Base-by-base conservation (phyloP, 2,888 invertebrate species). In the Julus scanicus region DNA sequence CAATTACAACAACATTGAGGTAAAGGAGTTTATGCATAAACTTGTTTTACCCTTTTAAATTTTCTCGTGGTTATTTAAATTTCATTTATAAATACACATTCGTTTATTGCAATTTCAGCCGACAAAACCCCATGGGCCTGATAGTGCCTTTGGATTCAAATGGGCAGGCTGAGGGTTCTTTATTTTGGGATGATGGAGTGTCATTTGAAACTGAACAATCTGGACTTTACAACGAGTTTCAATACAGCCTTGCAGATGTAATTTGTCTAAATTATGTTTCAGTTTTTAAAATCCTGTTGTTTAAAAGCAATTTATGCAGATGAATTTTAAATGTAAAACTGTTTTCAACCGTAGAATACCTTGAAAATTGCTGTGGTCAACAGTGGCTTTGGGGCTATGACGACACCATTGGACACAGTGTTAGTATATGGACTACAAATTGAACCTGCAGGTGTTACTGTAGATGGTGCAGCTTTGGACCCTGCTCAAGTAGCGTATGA, bases 151-250 rank as follows among this genome's bases (percentile, higher is more conserved):
- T 91, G 20, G 90, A 90, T 88, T 90, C 89, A 11, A 86, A 89
- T 40, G 89, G 89, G 37, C 84, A 83, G 9, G 91, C 91, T 20
- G 63, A 53, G 8, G 91, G 91, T 39, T 71, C 88, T 37, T 90
- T 91, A 1, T 91, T 90, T 89, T 91, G 90, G 90, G 91, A 91
- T 89, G 91, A 91, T 89, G 91, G 91, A 57, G 90, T 90, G 37
- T 90, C 91, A 8, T 57, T 44, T 37, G 87, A 87, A 15, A 71
- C 86, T 40, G 86, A 80, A 4, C 15, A 71, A n/a, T 9, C 71
- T n/a, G 86, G 86, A 4, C 37, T 29, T 15, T 86, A 87, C 37
- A 86, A 88, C 39, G 37, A 86, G 29, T 71, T 71, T 29, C 87
- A 80, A n/a, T 87, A 29, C 20, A 40, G 40, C 13, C 2, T 87